Evolutionary conservation across 2,797 vertebrate species (phyloP), one percentile per base, ranked within the genome.

Genomic region (Poecile montanus): DNA sequence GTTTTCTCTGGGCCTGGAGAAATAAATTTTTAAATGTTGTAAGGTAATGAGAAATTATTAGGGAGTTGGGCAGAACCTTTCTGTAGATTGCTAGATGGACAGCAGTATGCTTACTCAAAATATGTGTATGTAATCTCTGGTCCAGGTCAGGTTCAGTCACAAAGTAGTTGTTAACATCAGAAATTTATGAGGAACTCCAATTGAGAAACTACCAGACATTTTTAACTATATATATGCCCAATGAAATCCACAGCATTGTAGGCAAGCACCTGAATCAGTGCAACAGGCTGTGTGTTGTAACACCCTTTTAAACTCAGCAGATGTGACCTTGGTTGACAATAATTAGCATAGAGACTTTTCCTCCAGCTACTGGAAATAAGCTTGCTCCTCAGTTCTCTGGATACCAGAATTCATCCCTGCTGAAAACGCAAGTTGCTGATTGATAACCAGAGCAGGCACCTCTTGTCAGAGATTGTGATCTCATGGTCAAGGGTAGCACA

Each of bases 371-470:
- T 27, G 30, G 38, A 65, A 15, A 11, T 9, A 47, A 81, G 21
- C 30, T 62, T 26, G 23, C 54, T n/a, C 38, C 16, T 27, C 1
- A 1, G 26, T 25, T 72, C 40, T 76, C 42, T 38, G 34, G 62
- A 60, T 38, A 30, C 27, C 58, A 29, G 5, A 16, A 40, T 9
- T 75, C 66, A 17, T 4, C 30, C 26, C 70, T 54, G 71, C 38
- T 61, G 54, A 44, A 0, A 2, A 17, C 0, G 13, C 0, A 7
- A n/a, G n/a, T 2, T 53, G 58, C 47, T 34, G 61, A 74, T 13
- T n/a, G 65, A 34, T 60, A 63, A 68, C n/a, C 45, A n/a, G 45
- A 29, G 32, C 67, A 15, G 25, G 26, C 58, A 38, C 36, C 12
- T 40, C 42, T 51, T 62, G 29, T n/a, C 70, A 70, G 54, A 58